Base-by-base conservation (phyloP, 2,113 vertebrate species). In the Osmerus eperlanus region DNA sequence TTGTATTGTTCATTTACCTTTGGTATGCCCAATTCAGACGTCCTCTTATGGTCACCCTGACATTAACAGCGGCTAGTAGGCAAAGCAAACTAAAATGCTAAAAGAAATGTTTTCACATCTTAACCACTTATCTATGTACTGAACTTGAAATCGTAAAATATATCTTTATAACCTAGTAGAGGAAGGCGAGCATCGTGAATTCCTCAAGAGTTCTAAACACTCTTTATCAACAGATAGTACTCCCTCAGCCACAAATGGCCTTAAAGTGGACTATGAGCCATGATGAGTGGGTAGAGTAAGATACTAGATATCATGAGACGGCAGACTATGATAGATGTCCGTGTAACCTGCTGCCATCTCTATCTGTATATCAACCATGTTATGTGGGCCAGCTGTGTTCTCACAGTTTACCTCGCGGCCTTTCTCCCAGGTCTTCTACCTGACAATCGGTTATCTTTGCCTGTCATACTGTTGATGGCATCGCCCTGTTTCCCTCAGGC, bases 401-500 rank as follows among this genome's bases (percentile, higher is more conserved):
- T 25, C 60, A 28, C 25, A 2, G 23, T 61, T 61, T 2, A 61
- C 53, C 59, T 21, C 16, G 9, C n/a, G 2, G n/a, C 4, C 32
- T 2, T 47, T 12, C 23, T 21, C 60, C n/a, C 60, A 23, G 60
- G 21, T 62, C 12, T 13, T 28, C 18, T 2, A 23, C 21, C 12
- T 19, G 12, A 56, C 54, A 4, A n/a, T 70, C 72, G 60, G 3
- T 21, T 62, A 4, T 23, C 23, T 62, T 62, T 62, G 1, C 5
- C 23, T 62, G 60, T 47, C 7, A 47, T 41, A 4, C 36, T 41
- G 41, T 47, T 36, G 4, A 32, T 56, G 19, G 18, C 11, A 16
- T 6, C 25, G 7, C 29, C 59, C 65, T 58, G 52, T 19, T 19
- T 21, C 55, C 61, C 78, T 65, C 82, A 98, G 96, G 96, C 68